These are phyloP conservation scores for Zaprionus ghesquierei DNA, from an alignment of 1,140 invertebrate genomes.

Conservation along the genomic window DNA sequence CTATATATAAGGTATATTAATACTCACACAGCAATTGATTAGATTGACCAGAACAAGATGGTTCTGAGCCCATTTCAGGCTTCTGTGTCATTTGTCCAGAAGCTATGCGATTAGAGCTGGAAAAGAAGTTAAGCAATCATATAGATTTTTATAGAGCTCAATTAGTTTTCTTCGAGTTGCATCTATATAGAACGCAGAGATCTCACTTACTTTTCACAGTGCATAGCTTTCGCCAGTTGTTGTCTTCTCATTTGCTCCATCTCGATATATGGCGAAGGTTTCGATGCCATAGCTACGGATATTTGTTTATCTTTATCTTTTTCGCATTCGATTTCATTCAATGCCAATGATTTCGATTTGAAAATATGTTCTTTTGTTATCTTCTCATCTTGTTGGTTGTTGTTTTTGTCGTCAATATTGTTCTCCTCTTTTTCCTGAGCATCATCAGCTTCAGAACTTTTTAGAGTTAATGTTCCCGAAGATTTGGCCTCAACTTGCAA, in stretches of 20 bases:
- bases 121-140: background rate
- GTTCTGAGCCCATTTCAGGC: background rate
- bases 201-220: background rate
- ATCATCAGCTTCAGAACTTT: background rate
- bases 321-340: background rate
- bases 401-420: background rate
- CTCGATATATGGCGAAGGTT: background rate
- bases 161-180: too few relatives aligned
- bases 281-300: background rate
- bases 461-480: background rate
- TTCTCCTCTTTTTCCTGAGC: background rate
- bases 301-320: background rate
- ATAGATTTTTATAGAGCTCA: too few relatives aligned
- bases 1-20: background rate
- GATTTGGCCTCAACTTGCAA: background rate
- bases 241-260: background rate
- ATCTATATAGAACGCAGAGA: too few relatives aligned
- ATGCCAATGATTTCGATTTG: background rate
- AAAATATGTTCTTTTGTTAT: background rate
- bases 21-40: background rate
- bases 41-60: background rate
- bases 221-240: background rate
- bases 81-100: slow-evolving; percentile 5
- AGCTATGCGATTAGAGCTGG: slow-evolving; percentile 9
- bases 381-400: background rate